Evolutionary conservation across 2,797 vertebrate species (phyloP).

Genomic region (Acestrorhynchus altus): DNA sequence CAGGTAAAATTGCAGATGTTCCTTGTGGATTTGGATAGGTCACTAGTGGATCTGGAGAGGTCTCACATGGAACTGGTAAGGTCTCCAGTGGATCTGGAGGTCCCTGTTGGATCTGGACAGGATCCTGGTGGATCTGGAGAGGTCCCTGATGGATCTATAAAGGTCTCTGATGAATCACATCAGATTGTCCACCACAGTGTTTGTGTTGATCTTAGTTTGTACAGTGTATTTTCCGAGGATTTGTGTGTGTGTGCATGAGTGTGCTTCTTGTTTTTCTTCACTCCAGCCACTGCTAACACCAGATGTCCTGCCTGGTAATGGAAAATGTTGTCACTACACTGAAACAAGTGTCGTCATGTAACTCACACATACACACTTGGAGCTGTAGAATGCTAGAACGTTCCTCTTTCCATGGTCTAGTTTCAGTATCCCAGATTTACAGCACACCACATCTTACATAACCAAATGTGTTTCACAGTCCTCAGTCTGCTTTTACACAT

Average conservation of each 20-base stretch:
- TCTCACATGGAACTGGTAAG: background rate
- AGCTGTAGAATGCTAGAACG: background rate
- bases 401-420: background rate
- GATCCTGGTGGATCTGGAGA: background rate
- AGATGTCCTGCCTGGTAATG: background rate
- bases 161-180: conserved; percentile 3
- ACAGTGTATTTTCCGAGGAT: background rate
- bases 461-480: conserved; percentile 26
- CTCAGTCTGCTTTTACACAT: background rate
- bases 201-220: background rate
- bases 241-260: conserved; percentile 12
- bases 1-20: too few relatives aligned
- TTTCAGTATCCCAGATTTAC: background rate
- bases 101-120: background rate
- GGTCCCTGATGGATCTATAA: background rate
- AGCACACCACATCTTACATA: conserved; percentile 17
- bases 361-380: conserved; percentile 4
- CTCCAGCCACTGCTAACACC: conserved; percentile 2
- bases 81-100: background rate
- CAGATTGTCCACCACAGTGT: background rate
- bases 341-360: background rate
- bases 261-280: background rate
- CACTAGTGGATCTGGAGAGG: background rate
- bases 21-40: background rate
- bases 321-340: background rate